These are phyloP conservation scores for Polyommatus icarus DNA, from an alignment of 2,888 invertebrate genomes.

Conservation along the genomic window DNA sequence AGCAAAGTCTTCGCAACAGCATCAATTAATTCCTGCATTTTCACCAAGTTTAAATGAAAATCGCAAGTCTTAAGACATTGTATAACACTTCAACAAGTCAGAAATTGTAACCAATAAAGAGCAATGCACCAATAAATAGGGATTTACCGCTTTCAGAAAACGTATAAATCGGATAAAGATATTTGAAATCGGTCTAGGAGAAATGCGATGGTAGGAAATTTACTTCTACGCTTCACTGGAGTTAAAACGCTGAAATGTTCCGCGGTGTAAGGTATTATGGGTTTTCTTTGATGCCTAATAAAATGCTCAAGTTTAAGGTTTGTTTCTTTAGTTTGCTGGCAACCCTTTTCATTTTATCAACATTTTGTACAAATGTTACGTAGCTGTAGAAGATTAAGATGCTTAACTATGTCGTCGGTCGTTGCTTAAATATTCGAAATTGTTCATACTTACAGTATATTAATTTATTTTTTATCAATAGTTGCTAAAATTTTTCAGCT, in stretches of 20 bases:
- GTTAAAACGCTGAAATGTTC: conserved; percentile 43
- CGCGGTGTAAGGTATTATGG: conserved; percentile 34
- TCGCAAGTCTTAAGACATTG: conserved; percentile 12
- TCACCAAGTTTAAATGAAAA: neutral
- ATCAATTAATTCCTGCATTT: conserved; percentile 1
- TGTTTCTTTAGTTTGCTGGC: neutral
- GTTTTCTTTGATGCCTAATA: conserved; percentile 32
- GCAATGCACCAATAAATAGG: conserved; percentile 53
- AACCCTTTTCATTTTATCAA: neutral
- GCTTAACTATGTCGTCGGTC: neutral
- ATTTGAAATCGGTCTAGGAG: conserved; percentile 53
- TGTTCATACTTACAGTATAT: too few relatives aligned
- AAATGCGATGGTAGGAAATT: conserved; percentile 47
- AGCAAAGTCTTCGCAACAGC: neutral
- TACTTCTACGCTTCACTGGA: conserved; percentile 46
- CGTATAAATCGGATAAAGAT: conserved; percentile 64
- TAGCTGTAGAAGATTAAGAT: neutral
- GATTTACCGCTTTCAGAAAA: conserved; percentile 49
- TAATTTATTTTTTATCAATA: too few relatives aligned
- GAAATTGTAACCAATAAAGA: conserved; percentile 29
- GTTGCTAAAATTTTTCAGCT: too few relatives aligned
- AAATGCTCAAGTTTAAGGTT: conserved; percentile 31
- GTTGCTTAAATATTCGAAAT: too few relatives aligned
- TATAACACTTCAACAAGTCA: conserved; percentile 20
- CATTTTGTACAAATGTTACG: neutral